A percentile compares a stretch with the other conserved stretches of the same genome.
Conservation (phyloP, 1,140 invertebrate species). For the Ceratina japonica region DNA sequence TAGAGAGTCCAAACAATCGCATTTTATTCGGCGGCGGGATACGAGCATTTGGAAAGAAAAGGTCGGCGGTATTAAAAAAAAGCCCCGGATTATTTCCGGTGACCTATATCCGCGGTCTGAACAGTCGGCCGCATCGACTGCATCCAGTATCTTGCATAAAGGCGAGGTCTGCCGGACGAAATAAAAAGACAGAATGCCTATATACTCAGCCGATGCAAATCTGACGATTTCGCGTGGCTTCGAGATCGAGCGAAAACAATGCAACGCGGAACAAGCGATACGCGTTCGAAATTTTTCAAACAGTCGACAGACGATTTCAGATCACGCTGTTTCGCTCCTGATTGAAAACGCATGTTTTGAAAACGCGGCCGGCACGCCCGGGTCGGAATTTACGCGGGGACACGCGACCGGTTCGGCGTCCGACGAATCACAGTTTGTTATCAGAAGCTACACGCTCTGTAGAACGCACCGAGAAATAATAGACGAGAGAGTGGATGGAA, state of each 20-base stretch:
- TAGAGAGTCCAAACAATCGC: conserved; percentile 26
- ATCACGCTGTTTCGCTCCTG: not conserved
- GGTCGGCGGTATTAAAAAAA: conserved; percentile 31
- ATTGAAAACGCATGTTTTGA: conserved; percentile 20
- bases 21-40: conserved; percentile 20
- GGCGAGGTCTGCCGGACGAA: not conserved
- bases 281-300: no score
- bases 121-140: conserved; percentile 4
- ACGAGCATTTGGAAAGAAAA: conserved; percentile 17
- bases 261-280: no score
- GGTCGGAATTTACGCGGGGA: not conserved
- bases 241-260: not conserved
- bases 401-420: not conserved
- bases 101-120: conserved; percentile 27
- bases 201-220: not conserved
- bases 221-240: conserved; percentile 23
- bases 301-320: conserved; percentile 5
- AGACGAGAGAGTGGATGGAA: not conserved
- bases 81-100: conserved; percentile 37
- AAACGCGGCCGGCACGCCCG: not conserved
- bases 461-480: conserved; percentile 9
- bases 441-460: conserved; percentile 7
- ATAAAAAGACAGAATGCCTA: conserved; percentile 22
- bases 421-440: not conserved
- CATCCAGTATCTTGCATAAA: conserved; percentile 21